These are phyloP conservation scores for Phenganax marumi DNA, from an alignment of 92 coral and sea anemone species.

Conservation along the genomic window DNA sequence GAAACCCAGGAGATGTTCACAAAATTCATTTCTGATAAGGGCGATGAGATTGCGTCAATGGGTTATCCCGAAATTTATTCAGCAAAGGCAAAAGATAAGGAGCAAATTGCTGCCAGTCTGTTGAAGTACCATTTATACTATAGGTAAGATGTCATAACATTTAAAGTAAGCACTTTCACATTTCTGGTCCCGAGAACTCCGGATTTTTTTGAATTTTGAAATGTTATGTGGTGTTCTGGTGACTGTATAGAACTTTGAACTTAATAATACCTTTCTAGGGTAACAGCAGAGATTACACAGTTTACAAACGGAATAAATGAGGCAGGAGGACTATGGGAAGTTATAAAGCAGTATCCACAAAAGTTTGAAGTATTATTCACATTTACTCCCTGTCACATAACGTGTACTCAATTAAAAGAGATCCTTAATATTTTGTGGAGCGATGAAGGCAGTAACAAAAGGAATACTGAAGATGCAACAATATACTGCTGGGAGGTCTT, in stretches of 20 bases:
- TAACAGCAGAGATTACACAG: slow-evolving; percentile 40
- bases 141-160: neutral
- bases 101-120: neutral
- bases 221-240: neutral
- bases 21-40: neutral
- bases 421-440: slow-evolving; percentile 19
- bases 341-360: slow-evolving; percentile 9
- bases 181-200: too few species aligned
- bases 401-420: neutral
- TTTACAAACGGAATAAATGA: slow-evolving; percentile 41
- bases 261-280: slow-evolving; percentile 22
- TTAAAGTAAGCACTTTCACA: neutral
- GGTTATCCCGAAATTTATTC: slow-evolving; percentile 4
- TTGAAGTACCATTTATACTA: neutral
- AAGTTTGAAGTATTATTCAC: neutral
- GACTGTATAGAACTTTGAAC: neutral
- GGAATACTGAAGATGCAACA: slow-evolving; percentile 46
- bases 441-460: slow-evolving; percentile 39
- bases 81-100: neutral
- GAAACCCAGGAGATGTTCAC: neutral
- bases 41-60: neutral
- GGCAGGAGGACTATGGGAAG: slow-evolving; percentile 24
- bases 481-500: slow-evolving; percentile 49
- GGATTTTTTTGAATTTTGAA: too few species aligned
- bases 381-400: neutral